A percentile compares a stretch with the other conserved stretches of the same genome.
These are phyloP conservation scores for Drosophila paracracens DNA, from an alignment of 2,888 invertebrate genomes.

Conservation along the genomic window DNA sequence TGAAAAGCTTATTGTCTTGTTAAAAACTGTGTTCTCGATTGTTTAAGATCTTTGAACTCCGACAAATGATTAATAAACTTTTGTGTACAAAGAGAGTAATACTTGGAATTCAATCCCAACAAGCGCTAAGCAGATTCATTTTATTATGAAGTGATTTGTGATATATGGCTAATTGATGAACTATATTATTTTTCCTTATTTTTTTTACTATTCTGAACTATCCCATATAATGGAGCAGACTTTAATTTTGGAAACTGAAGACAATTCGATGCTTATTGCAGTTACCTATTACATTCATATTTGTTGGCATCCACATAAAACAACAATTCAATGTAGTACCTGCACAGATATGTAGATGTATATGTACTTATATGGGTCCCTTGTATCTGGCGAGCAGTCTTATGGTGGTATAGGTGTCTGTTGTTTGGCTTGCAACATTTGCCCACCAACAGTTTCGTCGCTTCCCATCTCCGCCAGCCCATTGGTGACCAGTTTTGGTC, in stretches of 20 bases:
- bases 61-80: background rate
- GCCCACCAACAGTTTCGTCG: conserved; percentile 27
- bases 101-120: background rate
- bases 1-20: conserved; percentile 10
- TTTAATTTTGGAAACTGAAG: background rate
- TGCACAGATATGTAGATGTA: conserved; percentile 22
- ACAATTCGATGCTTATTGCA: conserved; percentile 2
- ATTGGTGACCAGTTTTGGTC: conserved; percentile 53
- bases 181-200: background rate
- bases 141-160: background rate
- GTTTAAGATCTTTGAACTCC: conserved; percentile 29
- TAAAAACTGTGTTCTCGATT: conserved; percentile 17
- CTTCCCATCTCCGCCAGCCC: conserved; percentile 29
- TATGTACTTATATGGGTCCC: conserved; percentile 60
- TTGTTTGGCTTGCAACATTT: conserved; percentile 70
- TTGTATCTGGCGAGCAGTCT: conserved; percentile 34
- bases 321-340: conserved; percentile 24
- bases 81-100: background rate
- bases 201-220: too few relatives aligned
- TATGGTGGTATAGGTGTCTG: conserved; percentile 47
- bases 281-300: conserved; percentile 34
- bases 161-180: background rate
- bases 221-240: background rate
- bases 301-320: conserved; percentile 35
- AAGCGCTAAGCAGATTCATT: background rate